Conservation (phyloP, 1,140 invertebrate species). For the Paralvinella palmiformis region DNA sequence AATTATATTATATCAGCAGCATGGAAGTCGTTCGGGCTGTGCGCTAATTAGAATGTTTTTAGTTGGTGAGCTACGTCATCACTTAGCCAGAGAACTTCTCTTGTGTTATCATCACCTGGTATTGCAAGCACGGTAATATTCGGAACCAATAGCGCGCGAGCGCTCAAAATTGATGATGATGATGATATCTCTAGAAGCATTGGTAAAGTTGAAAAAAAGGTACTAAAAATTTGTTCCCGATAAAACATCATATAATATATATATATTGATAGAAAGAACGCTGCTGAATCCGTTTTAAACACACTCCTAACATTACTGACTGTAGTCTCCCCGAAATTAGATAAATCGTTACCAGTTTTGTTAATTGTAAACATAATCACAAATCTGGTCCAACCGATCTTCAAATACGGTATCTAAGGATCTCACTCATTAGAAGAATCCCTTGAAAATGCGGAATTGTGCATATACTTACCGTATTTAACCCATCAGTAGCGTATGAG, state of each 20-base stretch:
- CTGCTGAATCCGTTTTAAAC: conserved; percentile 1
- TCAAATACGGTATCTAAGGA: neutral
- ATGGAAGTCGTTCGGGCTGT: neutral
- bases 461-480: neutral
- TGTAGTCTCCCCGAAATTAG: neutral
- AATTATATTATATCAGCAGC: neutral
- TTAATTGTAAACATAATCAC: conserved; percentile 2
- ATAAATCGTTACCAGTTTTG: neutral
- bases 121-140: conserved; percentile 3
- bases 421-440: neutral
- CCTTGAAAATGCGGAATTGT: neutral
- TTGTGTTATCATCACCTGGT: conserved; percentile 1
- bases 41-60: neutral
- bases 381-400: neutral
- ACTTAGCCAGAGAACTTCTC: neutral
- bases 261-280: neutral
- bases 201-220: neutral
- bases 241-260: neutral
- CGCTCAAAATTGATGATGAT: neutral
- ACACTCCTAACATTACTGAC: conserved; percentile 1
- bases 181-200: conserved; percentile 1
- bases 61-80: neutral
- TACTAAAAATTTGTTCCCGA: neutral
- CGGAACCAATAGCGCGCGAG: neutral
- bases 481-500: neutral